Evolutionary conservation across 2,113 vertebrate species (phyloP).

Genomic region (Carassius carassius): DNA sequence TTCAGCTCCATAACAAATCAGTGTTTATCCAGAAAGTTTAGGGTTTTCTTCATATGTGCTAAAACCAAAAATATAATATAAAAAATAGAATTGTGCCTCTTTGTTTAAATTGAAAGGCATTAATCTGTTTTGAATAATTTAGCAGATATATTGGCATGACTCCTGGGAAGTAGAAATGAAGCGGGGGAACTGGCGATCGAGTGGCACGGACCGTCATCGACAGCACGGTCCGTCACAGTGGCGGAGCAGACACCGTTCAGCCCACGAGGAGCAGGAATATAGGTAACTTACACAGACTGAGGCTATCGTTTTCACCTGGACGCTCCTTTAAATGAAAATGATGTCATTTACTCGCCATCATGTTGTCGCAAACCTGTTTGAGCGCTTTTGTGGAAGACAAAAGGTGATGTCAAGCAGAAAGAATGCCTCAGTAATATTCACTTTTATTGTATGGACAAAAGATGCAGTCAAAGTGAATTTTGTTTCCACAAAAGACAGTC

Average conservation of each 20-base stretch:
- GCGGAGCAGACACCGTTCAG: conserved; percentile 40
- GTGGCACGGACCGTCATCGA: conserved; percentile 60
- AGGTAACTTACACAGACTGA: conserved; percentile 66
- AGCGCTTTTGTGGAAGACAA: not conserved
- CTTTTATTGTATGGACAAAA: not conserved
- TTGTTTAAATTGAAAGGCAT: not conserved
- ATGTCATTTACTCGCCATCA: not conserved
- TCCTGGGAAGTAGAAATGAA: conserved; percentile 70
- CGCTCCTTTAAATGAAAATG: not conserved
- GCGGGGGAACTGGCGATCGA: conserved; percentile 69
- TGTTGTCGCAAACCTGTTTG: not conserved
- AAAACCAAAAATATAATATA: not conserved
- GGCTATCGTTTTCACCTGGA: not conserved
- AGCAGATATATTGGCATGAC: not conserved
- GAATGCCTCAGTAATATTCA: not conserved
- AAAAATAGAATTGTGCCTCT: no score
- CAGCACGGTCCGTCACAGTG: conserved; percentile 37
- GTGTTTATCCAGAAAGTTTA: not conserved
- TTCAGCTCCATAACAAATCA: not conserved
- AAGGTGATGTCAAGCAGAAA: not conserved
- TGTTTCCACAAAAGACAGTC: not conserved
- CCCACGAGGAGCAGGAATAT: conserved; percentile 46
- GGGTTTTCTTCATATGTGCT: not conserved
- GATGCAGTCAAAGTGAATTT: not conserved
- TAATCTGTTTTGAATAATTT: not conserved